Evolutionary conservation across 2,888 invertebrate genomes (phyloP), one percentile per base, ranked within the genome.

Genomic region (Calliscelio sp.): DNA sequence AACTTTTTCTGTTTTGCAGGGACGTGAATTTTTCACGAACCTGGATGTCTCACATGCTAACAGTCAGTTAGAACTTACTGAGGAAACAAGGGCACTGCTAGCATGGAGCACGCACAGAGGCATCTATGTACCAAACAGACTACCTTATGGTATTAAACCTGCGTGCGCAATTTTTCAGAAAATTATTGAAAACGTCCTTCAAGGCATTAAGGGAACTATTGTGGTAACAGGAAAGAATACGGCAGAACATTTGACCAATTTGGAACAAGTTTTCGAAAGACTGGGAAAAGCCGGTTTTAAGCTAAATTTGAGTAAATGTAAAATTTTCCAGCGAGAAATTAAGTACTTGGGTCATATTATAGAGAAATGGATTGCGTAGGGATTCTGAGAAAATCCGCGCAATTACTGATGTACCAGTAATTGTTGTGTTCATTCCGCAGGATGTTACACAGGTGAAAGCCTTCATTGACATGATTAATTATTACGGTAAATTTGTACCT

Each of bases 131-230:
- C 82, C 89, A 55, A 85, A 89, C 44, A 68, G 91, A 65, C 81
- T 92, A 14, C 89, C 91, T n/a, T 92, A 89, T 86, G 92, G 92
- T 1, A 89, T 53, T 1, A 91, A 91, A 35, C 90, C 91, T 14
- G 91, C 91, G 3, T 90, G 91, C 16, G 89, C 91, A 11, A 91
- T 92, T 85, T 92, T 91, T 85, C 91, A 92, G 68, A 84, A 86
- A 83, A 85, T 87, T 7, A 86, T 91, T 73, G 91, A 92, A 73
- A 87, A 88, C n/a, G 73, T 91, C 25, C 81, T 91, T 16, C 66
- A 77, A 38, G 90, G 88, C 1, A 79, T 89, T 14, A 38, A 73
- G 1, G 84, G 85, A 1, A 80, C 85, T 0, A 88, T 89, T 25
- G 75, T 90, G 7, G 84, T 91, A 2, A 89, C 89, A 16, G 89